phyloP scores from a whole-genome alignment of 2,888 invertebrate genomes.

The Mythimna impura region DNA sequence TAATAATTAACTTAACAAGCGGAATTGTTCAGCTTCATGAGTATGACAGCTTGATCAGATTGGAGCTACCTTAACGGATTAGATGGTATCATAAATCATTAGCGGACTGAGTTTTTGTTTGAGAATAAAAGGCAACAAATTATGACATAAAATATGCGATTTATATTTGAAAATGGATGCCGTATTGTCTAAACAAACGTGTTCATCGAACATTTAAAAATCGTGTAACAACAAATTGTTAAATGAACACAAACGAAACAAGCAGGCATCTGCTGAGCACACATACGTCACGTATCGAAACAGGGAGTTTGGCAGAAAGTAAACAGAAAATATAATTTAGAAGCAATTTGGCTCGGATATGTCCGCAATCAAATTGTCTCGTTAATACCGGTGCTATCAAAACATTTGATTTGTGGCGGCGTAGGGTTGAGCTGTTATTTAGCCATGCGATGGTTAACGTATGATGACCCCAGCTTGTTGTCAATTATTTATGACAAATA shows the following conservation, averaged over 20 bases:
- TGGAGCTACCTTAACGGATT: constrained; percentile 65
- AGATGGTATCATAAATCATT: constrained; percentile 50
- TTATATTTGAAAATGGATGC: constrained; percentile 37
- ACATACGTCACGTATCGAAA: constrained; percentile 85
- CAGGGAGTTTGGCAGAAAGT: constrained; percentile 89
- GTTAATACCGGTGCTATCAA: constrained; percentile 90
- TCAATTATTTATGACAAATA: constrained; percentile 79
- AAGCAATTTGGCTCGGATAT: constrained; percentile 90
- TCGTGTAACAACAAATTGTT: constrained; percentile 79
- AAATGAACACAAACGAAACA: constrained; percentile 86
- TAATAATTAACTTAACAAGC: constrained; percentile 70
- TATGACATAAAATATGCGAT: constrained; percentile 47
- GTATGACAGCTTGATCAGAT: constrained; percentile 74
- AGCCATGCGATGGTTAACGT: constrained; percentile 83
- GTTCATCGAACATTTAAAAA: constrained; percentile 76
- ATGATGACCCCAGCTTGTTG: constrained; percentile 85
- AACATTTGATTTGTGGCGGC: constrained; percentile 90
- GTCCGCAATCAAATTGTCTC: constrained; percentile 91
- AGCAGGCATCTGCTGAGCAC: constrained; percentile 78
- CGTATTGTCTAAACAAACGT: constrained; percentile 50
- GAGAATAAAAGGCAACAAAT: constrained; percentile 24
- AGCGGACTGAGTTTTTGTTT: constrained; percentile 47
- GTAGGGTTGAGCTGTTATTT: constrained; percentile 80
- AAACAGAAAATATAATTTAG: constrained; percentile 91
- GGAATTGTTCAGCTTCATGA: constrained; percentile 69